Evolutionary conservation across 2,113 vertebrate species (phyloP).

Genomic region (Grammomys dolichurus): DNA sequence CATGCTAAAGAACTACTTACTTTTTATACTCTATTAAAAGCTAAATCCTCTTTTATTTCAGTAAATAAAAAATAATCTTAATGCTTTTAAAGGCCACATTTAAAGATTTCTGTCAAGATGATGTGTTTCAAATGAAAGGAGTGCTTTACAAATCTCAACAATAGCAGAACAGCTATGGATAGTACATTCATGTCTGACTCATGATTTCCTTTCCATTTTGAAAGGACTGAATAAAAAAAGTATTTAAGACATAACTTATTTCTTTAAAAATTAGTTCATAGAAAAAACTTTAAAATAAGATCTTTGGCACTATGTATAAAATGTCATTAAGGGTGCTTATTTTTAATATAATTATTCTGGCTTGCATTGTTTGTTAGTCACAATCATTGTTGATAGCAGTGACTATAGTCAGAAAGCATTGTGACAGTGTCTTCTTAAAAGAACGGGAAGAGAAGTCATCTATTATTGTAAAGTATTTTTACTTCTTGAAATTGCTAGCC

Average conservation of each 20-base stretch:
- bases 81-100: background rate
- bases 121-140: slow-evolving; percentile 23
- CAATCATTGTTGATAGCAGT: background rate
- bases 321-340: slow-evolving; percentile 23
- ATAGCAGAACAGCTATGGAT: background rate
- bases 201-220: background rate
- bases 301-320: background rate
- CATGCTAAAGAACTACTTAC: background rate
- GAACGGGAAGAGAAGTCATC: background rate
- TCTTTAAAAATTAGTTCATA: slow-evolving; percentile 10
- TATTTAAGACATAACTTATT: background rate
- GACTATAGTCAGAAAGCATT: background rate
- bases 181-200: background rate
- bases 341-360: slow-evolving; percentile 23
- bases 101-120: slow-evolving; percentile 30
- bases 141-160: slow-evolving; percentile 27
- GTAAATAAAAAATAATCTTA: slow-evolving; percentile 35
- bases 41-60: background rate
- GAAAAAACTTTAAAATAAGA: background rate
- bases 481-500: slow-evolving; percentile 3
- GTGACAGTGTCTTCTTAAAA: background rate
- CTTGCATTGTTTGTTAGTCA: slow-evolving; percentile 30
- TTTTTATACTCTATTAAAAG: slow-evolving; percentile 11
- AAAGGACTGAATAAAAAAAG: slow-evolving; percentile 28
- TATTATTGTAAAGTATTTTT: slow-evolving; percentile 13